A percentile compares a stretch with the other conserved stretches of the same genome.
phyloP scores from a whole-genome alignment of 2,888 invertebrate species.

The Xylophagus ater region DNA sequence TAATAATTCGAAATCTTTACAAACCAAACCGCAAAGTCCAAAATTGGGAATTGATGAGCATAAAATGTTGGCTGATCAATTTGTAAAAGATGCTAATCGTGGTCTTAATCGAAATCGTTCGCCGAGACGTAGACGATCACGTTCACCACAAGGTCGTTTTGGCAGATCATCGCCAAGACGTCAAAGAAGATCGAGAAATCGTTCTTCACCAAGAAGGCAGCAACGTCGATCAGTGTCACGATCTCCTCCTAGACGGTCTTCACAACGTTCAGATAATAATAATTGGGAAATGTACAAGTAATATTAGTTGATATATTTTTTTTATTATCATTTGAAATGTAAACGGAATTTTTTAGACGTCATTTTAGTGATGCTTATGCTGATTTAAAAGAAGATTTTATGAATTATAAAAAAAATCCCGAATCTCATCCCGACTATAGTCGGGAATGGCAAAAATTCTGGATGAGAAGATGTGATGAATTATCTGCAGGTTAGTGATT shows the following conservation, averaged over 20 bases:
- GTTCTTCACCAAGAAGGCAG: slow-evolving; percentile 25
- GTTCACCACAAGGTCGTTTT: slow-evolving; percentile 20
- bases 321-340: too few species aligned
- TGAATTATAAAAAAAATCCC: slow-evolving; percentile 50
- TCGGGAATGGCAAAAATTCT: slow-evolving; percentile 80
- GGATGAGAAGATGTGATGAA: slow-evolving; percentile 71
- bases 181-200: slow-evolving; percentile 13
- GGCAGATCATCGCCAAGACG: slow-evolving; percentile 16
- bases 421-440: slow-evolving; percentile 77
- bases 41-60: slow-evolving; percentile 30
- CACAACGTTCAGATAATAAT: slow-evolving; percentile 28
- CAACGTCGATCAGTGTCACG: too few species aligned
- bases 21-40: background rate
- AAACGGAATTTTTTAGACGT: too few species aligned
- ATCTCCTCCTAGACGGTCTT: too few species aligned
- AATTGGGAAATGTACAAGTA: slow-evolving; percentile 33
- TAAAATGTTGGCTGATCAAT: slow-evolving; percentile 32
- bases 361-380: slow-evolving; percentile 13
- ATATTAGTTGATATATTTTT: background rate
- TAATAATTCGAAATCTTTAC: background rate
- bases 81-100: slow-evolving; percentile 24
- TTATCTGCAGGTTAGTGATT: slow-evolving; percentile 30
- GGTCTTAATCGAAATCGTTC: slow-evolving; percentile 6
- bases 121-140: slow-evolving; percentile 8
- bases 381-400: slow-evolving; percentile 44